Base-by-base conservation (phyloP, 2,888 invertebrate species). In the Pristionchus arcanus region DNA sequence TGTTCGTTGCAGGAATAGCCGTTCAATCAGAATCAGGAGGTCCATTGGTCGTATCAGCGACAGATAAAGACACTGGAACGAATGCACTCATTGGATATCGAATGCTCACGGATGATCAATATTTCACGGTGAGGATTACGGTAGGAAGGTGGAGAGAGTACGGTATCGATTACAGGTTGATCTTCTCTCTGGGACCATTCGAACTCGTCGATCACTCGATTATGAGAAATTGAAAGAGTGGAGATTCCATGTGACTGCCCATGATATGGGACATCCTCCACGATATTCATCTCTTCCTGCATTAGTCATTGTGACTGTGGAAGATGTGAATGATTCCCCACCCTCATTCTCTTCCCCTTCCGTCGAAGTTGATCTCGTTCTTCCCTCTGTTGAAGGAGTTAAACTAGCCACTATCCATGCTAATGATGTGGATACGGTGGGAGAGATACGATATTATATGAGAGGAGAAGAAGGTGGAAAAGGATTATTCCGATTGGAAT, bases 31-130 rank as follows among this genome's bases (percentile, higher is more conserved):
- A 90, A n/a, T 83, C 92, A 15, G 53, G 55, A 49, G 49, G 71
- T 16, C 98, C 98, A 71, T 96, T 98, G 89, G 97, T 98, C 89
- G 97, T 98, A 90, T 97, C 96, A 93, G 97, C 98, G 0, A 96
- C 96, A 90, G 98, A 98, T 96, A 96, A 96, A 7, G 98, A 98
- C 96, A 97, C 97, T 71, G 97, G 97, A 94, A 96, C 97, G 74
- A 97, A 98, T 96, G 97, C 97, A 34, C 96, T 97, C 92, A 96
- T 98, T 16, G 91, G 87, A 31, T 92, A 87, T 77, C 49, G 37
- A 49, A 13, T 87, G 31, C 90, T 90, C 77, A 53, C 53, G 25
- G 89, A 89, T 21, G 89, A 89, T 63, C 89, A 77, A 49, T 89
- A 89, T 77, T 89, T 89, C 59, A 89, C 81, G 89, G 89, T 89